Percentiles rank a stretch among this genome's conserved stretches.
phyloP scores from a whole-genome alignment of 2,113 vertebrate species.

The Crypturellus undulatus region DNA sequence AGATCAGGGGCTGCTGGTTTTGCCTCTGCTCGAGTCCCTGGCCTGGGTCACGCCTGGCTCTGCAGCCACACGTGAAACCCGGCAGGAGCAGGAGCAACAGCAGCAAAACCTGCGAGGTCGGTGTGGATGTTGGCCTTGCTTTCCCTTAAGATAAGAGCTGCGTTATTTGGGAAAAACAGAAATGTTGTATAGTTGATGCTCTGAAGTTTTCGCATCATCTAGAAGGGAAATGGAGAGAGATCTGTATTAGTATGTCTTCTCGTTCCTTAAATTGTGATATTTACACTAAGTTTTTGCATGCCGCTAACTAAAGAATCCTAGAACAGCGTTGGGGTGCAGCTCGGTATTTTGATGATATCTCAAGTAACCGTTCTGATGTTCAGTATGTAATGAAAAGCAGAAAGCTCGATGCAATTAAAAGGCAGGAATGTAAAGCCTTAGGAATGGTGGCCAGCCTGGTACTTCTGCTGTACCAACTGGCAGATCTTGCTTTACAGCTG shows the following conservation, averaged over 20 bases:
- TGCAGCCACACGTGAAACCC: background rate
- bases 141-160: background rate
- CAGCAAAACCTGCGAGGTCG: background rate
- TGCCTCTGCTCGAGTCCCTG: background rate
- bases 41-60: background rate
- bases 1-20: background rate
- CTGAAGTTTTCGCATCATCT: background rate
- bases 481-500: slow-evolving; percentile 53
- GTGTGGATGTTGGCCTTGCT: background rate
- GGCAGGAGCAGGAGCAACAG: background rate
- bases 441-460: slow-evolving; percentile 33
- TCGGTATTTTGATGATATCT: background rate
- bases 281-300: background rate
- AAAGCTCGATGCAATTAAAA: slow-evolving; percentile 8
- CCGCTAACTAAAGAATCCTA: background rate
- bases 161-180: background rate
- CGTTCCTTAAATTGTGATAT: background rate
- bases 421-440: background rate
- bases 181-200: background rate
- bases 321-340: background rate
- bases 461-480: slow-evolving; percentile 21
- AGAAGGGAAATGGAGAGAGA: background rate
- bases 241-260: background rate
- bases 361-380: slow-evolving; percentile 3
- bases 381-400: slow-evolving; percentile 56